Evolutionary conservation across 1,140 invertebrate species (phyloP).

Genomic region (Delia radicum): DNA sequence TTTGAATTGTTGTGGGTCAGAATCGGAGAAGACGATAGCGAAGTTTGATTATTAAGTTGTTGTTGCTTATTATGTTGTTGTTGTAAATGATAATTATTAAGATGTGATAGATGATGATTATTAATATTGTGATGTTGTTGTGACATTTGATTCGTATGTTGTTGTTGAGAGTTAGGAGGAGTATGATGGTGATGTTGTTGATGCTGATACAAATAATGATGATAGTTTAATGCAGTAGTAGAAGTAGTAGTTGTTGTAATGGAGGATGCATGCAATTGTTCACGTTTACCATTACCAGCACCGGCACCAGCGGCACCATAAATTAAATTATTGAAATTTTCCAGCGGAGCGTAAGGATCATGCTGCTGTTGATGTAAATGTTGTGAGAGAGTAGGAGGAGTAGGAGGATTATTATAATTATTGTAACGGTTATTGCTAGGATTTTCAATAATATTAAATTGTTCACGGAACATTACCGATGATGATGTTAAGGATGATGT

Average conservation of each 20-base stretch:
- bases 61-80: conserved; percentile 3
- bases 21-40: neutral
- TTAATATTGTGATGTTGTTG: neutral
- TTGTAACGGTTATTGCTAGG: conserved; percentile 39
- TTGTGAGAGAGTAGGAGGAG: conserved; percentile 11
- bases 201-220: conserved; percentile 24
- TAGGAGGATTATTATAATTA: conserved; percentile 17
- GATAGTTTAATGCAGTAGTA: conserved; percentile 5
- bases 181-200: neutral
- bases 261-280: conserved; percentile 9
- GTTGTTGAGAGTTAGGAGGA: conserved; percentile 10
- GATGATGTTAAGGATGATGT: conserved; percentile 29
- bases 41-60: conserved; percentile 23
- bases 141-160: neutral
- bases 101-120: neutral
- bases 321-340: conserved; percentile 31
- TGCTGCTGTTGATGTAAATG: conserved; percentile 30
- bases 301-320: conserved; percentile 12
- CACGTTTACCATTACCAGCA: conserved; percentile 28
- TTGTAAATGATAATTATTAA: conserved; percentile 5
- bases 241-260: neutral
- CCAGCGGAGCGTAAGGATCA: conserved; percentile 33
- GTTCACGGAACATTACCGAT: conserved; percentile 52
- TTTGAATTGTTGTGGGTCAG: conserved; percentile 29
- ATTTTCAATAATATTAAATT: conserved; percentile 55